Evolutionary conservation across 1,140 invertebrate genomes (phyloP).

Genomic region (Halesus radiatus): DNA sequence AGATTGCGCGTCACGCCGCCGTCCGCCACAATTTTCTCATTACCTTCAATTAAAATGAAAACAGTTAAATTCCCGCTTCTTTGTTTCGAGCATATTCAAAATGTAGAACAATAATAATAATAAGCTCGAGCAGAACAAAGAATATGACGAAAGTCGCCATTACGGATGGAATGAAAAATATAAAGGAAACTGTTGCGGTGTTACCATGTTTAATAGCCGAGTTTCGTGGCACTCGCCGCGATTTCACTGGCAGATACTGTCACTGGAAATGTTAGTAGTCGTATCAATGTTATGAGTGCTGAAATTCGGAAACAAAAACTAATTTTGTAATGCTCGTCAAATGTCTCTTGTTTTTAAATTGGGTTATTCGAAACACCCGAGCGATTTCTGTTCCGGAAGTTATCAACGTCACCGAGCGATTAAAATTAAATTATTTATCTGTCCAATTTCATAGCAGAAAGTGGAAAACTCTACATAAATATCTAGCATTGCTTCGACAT

Average conservation of each 20-base stretch:
- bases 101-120: conserved; percentile 50
- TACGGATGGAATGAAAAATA: conserved; percentile 40
- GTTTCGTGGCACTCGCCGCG: conserved; percentile 40
- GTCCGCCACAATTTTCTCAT: conserved; percentile 56
- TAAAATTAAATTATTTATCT: too few relatives aligned
- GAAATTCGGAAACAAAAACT: conserved; percentile 37
- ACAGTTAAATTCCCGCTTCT: conserved; percentile 54
- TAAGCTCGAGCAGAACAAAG: conserved; percentile 48
- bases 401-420: neutral
- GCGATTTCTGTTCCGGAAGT: conserved; percentile 23
- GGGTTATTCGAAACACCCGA: conserved; percentile 9
- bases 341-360: conserved; percentile 35
- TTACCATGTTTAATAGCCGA: conserved; percentile 44
- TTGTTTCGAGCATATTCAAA: conserved; percentile 51
- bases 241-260: conserved; percentile 45
- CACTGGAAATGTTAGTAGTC: conserved; percentile 42
- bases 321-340: conserved; percentile 14
- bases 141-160: conserved; percentile 53
- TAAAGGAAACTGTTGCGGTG: conserved; percentile 40
- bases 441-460: too few relatives aligned
- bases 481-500: neutral
- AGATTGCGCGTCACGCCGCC: conserved; percentile 49
- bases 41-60: conserved; percentile 57
- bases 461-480: too few relatives aligned
- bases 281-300: conserved; percentile 35